Base-by-base conservation (phyloP, 1,140 invertebrate species). In the Prorops nasuta region DNA sequence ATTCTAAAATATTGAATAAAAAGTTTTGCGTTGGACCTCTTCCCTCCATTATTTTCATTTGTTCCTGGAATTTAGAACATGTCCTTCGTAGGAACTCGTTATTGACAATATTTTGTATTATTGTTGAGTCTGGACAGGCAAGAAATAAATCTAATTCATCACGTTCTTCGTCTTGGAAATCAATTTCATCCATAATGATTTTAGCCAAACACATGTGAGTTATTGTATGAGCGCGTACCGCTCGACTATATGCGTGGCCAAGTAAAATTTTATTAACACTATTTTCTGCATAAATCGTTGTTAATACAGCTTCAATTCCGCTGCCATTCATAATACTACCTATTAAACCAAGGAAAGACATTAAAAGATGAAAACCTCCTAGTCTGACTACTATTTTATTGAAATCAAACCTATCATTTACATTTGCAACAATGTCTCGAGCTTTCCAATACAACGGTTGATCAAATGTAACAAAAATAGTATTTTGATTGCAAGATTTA, bases 1-100 rank as follows among this genome's bases (percentile, higher is more conserved):
- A 60, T 53, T 10, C 54, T 18, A 40, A 67, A 62, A 43, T 66
- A 67, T 42, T 70, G 60, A 2, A 67, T 19, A 67, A 60, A 68
- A 2, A 66, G 39, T 37, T 44, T 15, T 16, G 59, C 9, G 58
- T 66, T 15, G 24, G 44, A 24, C 47, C 52, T 17, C 20, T 31
- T 15, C 28, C 40, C 49, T 53, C 22, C 14, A 54, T 38, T 12
- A 14, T 22, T n/a, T 51, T 42, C 22, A 32, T n/a, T n/a, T 21
- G 15, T 31, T 34, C 42, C 14, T 39, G 38, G 3, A 36, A 42
- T 19, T 42, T 22, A 8, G 6, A 3, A 8, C 14, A 8, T 35
- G 4, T n/a, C 4, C 6, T 35, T n/a, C 14, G 6, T 4, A 35
- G 14, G 14, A 8, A 6, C 14, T 35, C 34, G 34, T 35, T 6